Conservation (phyloP, 2,113 vertebrate genomes). For the Connochaetes taurinus region DNA sequence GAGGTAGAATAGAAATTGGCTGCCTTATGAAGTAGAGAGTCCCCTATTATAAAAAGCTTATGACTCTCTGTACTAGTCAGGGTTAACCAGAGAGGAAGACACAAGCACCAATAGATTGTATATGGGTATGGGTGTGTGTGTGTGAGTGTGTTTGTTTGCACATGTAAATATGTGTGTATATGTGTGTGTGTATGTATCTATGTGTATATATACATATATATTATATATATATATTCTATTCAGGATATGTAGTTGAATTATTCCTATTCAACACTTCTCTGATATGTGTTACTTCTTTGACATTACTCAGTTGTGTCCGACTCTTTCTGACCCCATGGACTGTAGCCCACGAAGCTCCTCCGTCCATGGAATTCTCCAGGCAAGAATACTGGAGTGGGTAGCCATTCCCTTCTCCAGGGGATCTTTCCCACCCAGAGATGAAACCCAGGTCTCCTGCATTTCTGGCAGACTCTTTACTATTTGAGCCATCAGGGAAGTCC, state of each 20-base stretch:
- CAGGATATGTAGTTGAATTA: neutral
- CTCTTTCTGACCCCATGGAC: neutral
- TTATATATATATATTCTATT: neutral
- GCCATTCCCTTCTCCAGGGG: neutral
- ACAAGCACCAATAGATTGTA: neutral
- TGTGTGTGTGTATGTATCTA: accelerated
- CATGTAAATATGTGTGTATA: accelerated
- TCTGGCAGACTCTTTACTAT: neutral
- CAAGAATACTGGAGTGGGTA: neutral
- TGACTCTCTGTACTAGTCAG: neutral
- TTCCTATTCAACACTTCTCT: neutral
- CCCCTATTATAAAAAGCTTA: neutral
- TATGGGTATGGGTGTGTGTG: neutral
- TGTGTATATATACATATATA: neutral
- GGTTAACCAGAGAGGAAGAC: neutral
- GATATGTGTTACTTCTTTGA: neutral
- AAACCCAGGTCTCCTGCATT: neutral
- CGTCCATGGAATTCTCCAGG: neutral
- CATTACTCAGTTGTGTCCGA: neutral
- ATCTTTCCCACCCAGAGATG: neutral
- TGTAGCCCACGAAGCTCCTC: neutral
- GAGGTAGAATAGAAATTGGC: neutral
- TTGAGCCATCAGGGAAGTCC: neutral
- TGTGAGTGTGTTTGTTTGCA: neutral
- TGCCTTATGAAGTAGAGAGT: neutral